Conservation (phyloP, 2,113 vertebrate genomes). For the Carassius auratus region DNA sequence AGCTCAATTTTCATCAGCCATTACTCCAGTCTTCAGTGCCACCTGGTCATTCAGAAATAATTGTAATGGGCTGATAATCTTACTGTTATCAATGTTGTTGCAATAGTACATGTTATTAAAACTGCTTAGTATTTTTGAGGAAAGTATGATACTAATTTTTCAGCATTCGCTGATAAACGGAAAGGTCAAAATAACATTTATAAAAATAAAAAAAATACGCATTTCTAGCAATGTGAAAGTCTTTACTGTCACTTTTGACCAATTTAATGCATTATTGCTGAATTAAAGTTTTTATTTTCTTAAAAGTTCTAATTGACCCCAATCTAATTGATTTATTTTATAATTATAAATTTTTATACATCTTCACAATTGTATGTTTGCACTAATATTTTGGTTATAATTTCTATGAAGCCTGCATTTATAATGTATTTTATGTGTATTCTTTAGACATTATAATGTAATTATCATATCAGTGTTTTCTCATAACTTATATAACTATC, state of each 20-base stretch:
- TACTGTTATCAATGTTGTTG: background rate
- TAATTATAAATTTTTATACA: too few relatives aligned
- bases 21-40: background rate
- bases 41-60: background rate
- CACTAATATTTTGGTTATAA: background rate
- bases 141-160: background rate
- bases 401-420: background rate
- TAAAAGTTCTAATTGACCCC: background rate
- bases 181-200: background rate
- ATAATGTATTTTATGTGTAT: too few relatives aligned
- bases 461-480: background rate
- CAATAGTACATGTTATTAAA: background rate
- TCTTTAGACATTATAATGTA: background rate
- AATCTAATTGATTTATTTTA: background rate
- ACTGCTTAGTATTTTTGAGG: background rate
- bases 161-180: background rate
- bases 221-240: background rate
- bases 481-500: background rate
- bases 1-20: too few relatives aligned
- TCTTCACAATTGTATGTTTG: too few relatives aligned
- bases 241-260: background rate
- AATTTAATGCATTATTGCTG: background rate
- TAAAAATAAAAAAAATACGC: too few relatives aligned
- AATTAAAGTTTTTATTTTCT: background rate
- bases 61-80: background rate